Evolutionary conservation across 2,888 invertebrate genomes (phyloP), one percentile per base, ranked within the genome.

Genomic region (Limnephilus auricula): DNA sequence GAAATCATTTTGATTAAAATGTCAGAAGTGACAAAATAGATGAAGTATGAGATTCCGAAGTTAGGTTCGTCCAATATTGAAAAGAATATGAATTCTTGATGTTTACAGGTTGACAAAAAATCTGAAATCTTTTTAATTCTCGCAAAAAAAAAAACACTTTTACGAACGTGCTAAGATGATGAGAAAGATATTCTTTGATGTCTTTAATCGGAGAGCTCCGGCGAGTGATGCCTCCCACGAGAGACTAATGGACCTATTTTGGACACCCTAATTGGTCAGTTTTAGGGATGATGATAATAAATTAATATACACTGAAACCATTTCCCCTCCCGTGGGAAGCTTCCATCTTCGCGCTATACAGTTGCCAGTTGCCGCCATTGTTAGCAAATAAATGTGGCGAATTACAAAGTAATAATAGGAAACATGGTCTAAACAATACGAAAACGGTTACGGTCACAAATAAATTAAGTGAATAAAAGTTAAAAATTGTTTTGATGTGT

Each of bases 191-290:
- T n/a, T 65, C 65, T 65, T 65, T n/a, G 9, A 5, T 65, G 65
- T 25, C 25, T 25, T 65, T 65, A 65, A 82, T 82, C 82, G 18
- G 32, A 32, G 18, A 82, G 25, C 82, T 85, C 40, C 30, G 40
- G 85, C 40, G 40, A 85, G 15, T 2, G 85, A 34, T 85, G n/a
- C 37, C 10, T 37, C 85, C 31, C 85, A 30, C 37, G 85, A 40
- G 85, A 45, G n/a, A 85, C 40, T 65, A 40, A 85, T 85, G 85
- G 37, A 40, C 37, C 85, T 37, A 34, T 85, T 85, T 85, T 30
- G 30, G 85, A 40, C 85, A 40, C 45, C 40, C 85, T 85, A 85
- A 85, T 85, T 85, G 85, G 30, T 30, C 40, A 85, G 34, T 85
- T n/a, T 30, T 30, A 30, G 30, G 12, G 37, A 37, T 85, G n/a